Evolutionary conservation across 2,113 vertebrate genomes (phyloP).

Genomic region (Oryzias melastigma): DNA sequence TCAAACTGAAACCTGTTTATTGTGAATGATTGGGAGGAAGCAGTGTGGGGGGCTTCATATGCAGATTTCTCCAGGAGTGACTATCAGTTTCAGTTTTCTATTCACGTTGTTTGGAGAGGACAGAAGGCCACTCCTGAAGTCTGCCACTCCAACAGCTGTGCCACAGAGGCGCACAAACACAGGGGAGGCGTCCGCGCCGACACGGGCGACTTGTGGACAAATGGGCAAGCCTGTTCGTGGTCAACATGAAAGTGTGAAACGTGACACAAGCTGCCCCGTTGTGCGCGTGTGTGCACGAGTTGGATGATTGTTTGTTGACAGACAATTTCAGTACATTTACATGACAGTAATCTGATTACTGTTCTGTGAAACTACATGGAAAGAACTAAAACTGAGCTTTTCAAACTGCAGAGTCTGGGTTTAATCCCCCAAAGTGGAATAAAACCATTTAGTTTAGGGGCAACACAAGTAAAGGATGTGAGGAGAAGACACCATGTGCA

Average conservation of each 20-base stretch:
- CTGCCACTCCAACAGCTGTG: too few relatives aligned
- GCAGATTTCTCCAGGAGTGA: constrained; percentile 33
- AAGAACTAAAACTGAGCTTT: too few relatives aligned
- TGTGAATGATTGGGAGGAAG: constrained; percentile 8
- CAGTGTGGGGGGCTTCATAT: neutral
- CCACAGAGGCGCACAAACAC: too few relatives aligned
- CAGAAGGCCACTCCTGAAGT: neutral
- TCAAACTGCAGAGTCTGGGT: too few relatives aligned
- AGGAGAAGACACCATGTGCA: constrained; percentile 27
- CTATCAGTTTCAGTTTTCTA: constrained; percentile 28
- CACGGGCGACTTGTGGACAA: constrained; percentile 27
- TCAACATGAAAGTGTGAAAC: constrained; percentile 62
- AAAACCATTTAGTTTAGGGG: neutral
- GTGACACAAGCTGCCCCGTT: constrained; percentile 21
- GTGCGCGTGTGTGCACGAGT: neutral
- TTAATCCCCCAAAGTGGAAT: too few relatives aligned
- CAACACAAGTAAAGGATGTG: constrained; percentile 25
- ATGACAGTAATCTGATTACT: too few relatives aligned
- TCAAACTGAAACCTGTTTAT: constrained; percentile 57
- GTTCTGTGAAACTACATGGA: too few relatives aligned
- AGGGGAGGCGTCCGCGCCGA: constrained; percentile 3
- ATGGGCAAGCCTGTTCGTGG: constrained; percentile 44
- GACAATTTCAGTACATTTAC: too few relatives aligned
- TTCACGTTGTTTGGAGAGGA: neutral
- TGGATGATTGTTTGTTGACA: constrained; percentile 18